Percentiles rank a stretch among this genome's conserved stretches.
Evolutionary conservation across 2,888 invertebrate species (phyloP).

Genomic region (Nomada ferruginata): DNA sequence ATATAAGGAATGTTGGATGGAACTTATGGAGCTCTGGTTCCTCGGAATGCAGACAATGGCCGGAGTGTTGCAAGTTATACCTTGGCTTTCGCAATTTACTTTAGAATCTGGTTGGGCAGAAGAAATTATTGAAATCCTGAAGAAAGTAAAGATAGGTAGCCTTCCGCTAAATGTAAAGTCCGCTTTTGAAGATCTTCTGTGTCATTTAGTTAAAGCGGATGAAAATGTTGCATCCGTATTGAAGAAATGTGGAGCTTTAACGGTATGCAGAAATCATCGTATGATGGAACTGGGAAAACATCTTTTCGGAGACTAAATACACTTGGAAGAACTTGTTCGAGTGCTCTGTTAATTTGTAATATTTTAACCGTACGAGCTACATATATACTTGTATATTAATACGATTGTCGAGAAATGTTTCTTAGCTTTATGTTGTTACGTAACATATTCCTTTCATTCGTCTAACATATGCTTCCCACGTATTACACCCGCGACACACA

Average conservation of each 20-base stretch:
- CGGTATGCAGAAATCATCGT: conserved; percentile 93
- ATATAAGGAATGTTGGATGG: conserved; percentile 95
- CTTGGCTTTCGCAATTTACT: conserved; percentile 96
- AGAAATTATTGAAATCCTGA: conserved; percentile 92
- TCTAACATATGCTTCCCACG: not conserved
- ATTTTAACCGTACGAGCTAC: not conserved
- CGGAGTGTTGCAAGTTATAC: conserved; percentile 91
- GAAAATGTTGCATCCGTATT: conserved; percentile 90
- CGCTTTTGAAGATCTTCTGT: conserved; percentile 95
- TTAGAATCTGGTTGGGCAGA: conserved; percentile 97
- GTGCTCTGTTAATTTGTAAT: conserved; percentile 17
- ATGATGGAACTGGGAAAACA: conserved; percentile 95
- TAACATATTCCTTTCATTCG: not conserved
- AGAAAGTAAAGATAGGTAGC: conserved; percentile 93
- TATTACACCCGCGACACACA: not conserved
- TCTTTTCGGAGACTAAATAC: conserved; percentile 91
- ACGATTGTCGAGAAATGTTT: not conserved
- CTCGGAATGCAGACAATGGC: conserved; percentile 97
- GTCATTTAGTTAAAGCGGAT: conserved; percentile 93
- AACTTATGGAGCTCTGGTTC: conserved; percentile 96
- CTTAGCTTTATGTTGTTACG: conserved; percentile 5
- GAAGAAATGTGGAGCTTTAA: conserved; percentile 92
- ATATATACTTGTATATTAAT: conserved; percentile 14
- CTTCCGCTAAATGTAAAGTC: conserved; percentile 93
- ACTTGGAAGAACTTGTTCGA: not conserved